These are phyloP conservation scores for Isichthys henryi DNA, from an alignment of 2,113 vertebrate genomes.

Conservation along the genomic window DNA sequence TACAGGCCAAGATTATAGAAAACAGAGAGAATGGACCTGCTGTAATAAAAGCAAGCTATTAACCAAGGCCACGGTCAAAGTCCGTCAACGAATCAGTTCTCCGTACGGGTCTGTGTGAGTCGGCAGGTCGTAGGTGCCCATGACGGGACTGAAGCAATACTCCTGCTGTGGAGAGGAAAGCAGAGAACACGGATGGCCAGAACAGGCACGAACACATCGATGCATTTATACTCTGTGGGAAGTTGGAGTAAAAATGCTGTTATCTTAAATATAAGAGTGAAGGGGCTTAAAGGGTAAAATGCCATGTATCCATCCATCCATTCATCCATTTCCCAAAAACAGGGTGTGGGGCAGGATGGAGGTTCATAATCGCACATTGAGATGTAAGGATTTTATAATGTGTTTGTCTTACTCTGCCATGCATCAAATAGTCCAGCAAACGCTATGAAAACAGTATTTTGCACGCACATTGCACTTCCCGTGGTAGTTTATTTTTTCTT, in stretches of 20 bases:
- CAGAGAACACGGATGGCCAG: not conserved
- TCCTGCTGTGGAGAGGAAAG: too few species aligned
- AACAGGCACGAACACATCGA: not conserved
- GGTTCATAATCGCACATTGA: not conserved
- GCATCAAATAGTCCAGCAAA: not conserved
- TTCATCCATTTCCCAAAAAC: not conserved
- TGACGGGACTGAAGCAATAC: too few species aligned
- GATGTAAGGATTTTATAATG: not conserved
- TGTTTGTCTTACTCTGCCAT: not conserved
- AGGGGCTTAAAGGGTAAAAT: not conserved
- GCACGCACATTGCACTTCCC: not conserved
- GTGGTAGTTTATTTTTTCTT: not conserved
- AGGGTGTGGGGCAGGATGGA: not conserved
- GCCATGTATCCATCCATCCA: not conserved
- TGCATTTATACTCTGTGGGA: not conserved
- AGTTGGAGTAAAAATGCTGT: not conserved
- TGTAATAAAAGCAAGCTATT: not conserved
- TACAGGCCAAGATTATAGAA: not conserved
- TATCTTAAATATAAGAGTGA: not conserved
- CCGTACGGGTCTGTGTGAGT: not conserved
- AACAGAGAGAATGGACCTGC: not conserved
- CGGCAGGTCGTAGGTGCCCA: not conserved
- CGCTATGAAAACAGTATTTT: not conserved
- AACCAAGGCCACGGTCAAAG: not conserved
- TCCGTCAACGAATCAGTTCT: not conserved